A percentile compares a stretch with the other conserved stretches of the same genome.
These are phyloP conservation scores for Doryteuthis pealeii DNA, from an alignment of 1,140 invertebrate genomes.

Conservation along the genomic window DNA sequence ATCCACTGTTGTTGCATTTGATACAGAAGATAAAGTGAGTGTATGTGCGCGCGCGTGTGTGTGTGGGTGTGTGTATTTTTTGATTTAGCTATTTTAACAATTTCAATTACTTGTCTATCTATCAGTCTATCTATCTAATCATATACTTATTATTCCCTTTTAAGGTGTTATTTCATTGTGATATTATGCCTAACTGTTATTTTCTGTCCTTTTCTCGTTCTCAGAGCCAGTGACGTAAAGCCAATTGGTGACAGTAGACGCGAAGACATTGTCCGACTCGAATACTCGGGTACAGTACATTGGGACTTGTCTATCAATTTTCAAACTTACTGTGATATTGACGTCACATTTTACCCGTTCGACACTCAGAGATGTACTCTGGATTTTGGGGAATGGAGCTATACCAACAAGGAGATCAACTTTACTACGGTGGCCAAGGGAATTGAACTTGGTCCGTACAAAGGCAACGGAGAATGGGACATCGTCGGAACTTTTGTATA, in stretches of 20 bases:
- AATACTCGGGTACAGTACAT: constrained; percentile 88
- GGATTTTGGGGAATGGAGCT: constrained; percentile 97
- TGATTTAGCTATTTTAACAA: no score
- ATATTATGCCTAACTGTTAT: no score
- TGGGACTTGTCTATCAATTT: constrained; percentile 97
- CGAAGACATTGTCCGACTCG: constrained; percentile 2
- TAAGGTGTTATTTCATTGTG: no score
- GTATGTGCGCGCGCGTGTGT: no score
- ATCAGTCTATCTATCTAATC: no score
- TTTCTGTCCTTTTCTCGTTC: no score
- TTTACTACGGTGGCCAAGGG: constrained; percentile 13
- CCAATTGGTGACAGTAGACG: background rate
- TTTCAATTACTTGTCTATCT: no score
- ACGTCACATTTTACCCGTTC: constrained; percentile 74
- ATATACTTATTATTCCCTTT: no score
- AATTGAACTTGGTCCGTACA: constrained; percentile 18
- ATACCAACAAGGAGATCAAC: constrained; percentile 54
- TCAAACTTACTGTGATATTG: constrained; percentile 82
- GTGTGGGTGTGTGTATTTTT: no score
- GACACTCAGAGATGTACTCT: constrained; percentile 93
- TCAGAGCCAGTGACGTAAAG: constrained; percentile 5
- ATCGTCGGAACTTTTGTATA: constrained; percentile 9
- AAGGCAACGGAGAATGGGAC: constrained; percentile 20
- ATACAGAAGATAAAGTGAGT: no score
- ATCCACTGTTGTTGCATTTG: no score